These are phyloP conservation scores for Ceratotherium simum DNA, from an alignment of 2,113 vertebrate species.

Conservation along the genomic window DNA sequence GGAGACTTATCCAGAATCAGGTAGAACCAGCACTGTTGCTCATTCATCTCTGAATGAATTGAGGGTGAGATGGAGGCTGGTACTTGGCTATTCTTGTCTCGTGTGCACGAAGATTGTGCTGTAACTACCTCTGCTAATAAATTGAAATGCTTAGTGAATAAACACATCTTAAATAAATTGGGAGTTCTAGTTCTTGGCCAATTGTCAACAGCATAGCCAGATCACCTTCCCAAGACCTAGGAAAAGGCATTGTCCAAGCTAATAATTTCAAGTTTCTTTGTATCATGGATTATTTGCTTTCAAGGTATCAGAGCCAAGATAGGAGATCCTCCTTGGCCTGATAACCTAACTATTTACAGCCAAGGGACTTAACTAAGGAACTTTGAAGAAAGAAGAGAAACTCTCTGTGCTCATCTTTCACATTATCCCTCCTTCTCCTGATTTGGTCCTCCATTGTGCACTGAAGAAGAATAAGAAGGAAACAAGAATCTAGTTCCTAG, in stretches of 20 bases:
- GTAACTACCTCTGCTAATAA: background rate
- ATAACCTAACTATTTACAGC: conserved; percentile 12
- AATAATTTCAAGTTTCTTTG: conserved; percentile 15
- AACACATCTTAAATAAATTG: background rate
- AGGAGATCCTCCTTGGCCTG: background rate
- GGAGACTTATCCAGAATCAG: background rate
- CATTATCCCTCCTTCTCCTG: background rate
- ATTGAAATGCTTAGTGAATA: background rate
- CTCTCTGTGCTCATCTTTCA: background rate
- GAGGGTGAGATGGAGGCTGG: background rate
- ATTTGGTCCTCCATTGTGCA: background rate
- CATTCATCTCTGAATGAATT: background rate
- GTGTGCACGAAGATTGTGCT: background rate
- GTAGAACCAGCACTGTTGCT: background rate
- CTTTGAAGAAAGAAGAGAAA: conserved; percentile 27
- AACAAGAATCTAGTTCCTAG: background rate
- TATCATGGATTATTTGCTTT: background rate
- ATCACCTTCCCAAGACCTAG: background rate
- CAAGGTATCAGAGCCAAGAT: background rate
- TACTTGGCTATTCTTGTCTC: background rate
- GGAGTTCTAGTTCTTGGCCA: background rate
- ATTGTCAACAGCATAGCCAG: background rate
- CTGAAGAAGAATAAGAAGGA: background rate
- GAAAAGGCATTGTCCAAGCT: background rate
- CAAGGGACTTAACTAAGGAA: background rate